Evolutionary conservation across 2,113 vertebrate species (phyloP).

Genomic region (Pseudopodoces humilis): DNA sequence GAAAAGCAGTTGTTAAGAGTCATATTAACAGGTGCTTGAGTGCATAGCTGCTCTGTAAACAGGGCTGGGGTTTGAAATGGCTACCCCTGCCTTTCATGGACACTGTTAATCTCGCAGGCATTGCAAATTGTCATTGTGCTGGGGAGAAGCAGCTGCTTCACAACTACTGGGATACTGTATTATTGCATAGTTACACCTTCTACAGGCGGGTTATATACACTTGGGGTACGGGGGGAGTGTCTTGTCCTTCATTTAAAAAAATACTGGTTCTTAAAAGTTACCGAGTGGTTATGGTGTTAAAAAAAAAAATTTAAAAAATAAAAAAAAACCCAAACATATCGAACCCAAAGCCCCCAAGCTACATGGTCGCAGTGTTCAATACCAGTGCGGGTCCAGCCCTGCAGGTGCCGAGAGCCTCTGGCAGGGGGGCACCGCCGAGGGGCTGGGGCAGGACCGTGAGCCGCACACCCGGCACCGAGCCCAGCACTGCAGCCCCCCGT

Average conservation of each 20-base stretch:
- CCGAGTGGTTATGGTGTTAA: slow-evolving; percentile 46
- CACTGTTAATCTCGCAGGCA: slow-evolving; percentile 72
- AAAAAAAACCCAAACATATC: neutral
- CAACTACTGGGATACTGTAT: slow-evolving; percentile 69
- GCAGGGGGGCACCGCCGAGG: neutral
- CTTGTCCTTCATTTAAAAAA: slow-evolving; percentile 55
- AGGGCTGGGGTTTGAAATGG: slow-evolving; percentile 73
- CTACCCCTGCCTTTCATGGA: slow-evolving; percentile 70
- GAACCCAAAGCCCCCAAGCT: neutral
- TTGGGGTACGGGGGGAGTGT: neutral
- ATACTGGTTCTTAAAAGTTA: slow-evolving; percentile 31
- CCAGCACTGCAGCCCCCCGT: neutral
- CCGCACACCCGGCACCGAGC: neutral
- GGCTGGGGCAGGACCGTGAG: neutral
- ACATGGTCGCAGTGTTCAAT: neutral
- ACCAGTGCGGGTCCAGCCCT: neutral
- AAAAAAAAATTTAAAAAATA: too few species aligned
- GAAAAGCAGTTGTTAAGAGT: slow-evolving; percentile 80
- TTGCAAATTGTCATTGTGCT: slow-evolving; percentile 74
- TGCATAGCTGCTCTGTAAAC: slow-evolving; percentile 76
- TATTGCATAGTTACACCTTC: slow-evolving; percentile 77
- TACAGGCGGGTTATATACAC: slow-evolving; percentile 56
- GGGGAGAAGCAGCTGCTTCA: slow-evolving; percentile 71
- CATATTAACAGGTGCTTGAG: slow-evolving; percentile 80
- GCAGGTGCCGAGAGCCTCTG: neutral